A percentile compares a stretch with the other conserved stretches of the same genome.
Evolutionary conservation across 2,797 vertebrate genomes (phyloP).

Genomic region (Megaceryle alcyon): DNA sequence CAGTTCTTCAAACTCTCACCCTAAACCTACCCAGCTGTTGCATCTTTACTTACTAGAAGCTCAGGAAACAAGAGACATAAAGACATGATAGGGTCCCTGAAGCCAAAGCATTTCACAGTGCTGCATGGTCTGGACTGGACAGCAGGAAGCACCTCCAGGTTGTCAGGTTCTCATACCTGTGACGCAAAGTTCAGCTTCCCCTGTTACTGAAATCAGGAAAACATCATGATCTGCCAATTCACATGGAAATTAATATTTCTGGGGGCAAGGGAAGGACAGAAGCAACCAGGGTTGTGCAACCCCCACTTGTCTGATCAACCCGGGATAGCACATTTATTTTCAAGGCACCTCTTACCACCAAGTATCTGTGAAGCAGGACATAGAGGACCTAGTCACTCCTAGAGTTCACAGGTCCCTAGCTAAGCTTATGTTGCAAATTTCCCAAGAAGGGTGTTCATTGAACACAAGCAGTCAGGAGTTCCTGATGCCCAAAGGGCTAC

Average conservation of each 20-base stretch:
- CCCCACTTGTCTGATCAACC: neutral
- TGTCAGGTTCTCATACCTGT: neutral
- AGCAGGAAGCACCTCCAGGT: neutral
- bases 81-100: too few species aligned
- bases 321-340: neutral
- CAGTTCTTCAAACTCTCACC: neutral
- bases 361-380: neutral
- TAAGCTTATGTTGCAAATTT: neutral
- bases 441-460: neutral
- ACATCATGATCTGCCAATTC: neutral
- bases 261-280: accelerated
- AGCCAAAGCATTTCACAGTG: neutral
- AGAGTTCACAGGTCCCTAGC: too few species aligned
- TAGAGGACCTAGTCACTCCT: too few species aligned
- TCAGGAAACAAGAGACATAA: neutral
- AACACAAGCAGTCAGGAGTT: neutral
- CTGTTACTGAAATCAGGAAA: neutral
- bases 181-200: neutral
- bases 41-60: neutral
- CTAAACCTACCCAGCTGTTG: neutral
- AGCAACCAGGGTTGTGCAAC: neutral
- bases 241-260: accelerated
- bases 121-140: neutral
- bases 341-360: neutral
- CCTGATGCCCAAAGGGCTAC: neutral